phyloP scores from a whole-genome alignment of 2,888 invertebrate species.

The Abscondita cerata region DNA sequence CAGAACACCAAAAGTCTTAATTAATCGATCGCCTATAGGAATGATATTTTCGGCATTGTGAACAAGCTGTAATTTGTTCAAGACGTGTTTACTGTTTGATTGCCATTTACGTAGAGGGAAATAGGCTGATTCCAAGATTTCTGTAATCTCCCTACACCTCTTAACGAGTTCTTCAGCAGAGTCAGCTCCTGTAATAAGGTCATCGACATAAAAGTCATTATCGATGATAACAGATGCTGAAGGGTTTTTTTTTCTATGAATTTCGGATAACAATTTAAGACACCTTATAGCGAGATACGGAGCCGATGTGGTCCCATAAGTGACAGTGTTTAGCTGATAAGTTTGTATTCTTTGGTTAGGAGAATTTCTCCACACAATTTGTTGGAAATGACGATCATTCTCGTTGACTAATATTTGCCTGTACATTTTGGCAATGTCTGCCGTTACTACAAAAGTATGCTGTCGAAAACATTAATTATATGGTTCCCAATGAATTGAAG shows the following conservation, averaged over 20 bases:
- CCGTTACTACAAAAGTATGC: background rate
- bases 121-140: slow-evolving; percentile 3
- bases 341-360: background rate
- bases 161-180: background rate
- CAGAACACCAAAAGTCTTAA: background rate
- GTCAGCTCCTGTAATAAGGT: slow-evolving; percentile 6
- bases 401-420: background rate
- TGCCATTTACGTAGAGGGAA: slow-evolving; percentile 14
- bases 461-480: background rate
- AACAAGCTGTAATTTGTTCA: background rate
- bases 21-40: background rate
- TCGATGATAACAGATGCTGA: slow-evolving; percentile 1
- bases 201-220: slow-evolving; percentile 15
- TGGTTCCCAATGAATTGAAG: background rate
- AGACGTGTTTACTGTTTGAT: background rate
- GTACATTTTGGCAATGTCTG: background rate
- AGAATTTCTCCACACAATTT: slow-evolving; percentile 3
- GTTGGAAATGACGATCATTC: background rate
- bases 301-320: background rate
- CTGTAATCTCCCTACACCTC: background rate
- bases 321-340: background rate
- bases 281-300: background rate
- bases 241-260: background rate
- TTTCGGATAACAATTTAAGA: background rate
- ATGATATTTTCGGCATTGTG: background rate